Evolutionary conservation across 2,888 invertebrate genomes (phyloP).

Genomic region (Megastigmus dorsalis): DNA sequence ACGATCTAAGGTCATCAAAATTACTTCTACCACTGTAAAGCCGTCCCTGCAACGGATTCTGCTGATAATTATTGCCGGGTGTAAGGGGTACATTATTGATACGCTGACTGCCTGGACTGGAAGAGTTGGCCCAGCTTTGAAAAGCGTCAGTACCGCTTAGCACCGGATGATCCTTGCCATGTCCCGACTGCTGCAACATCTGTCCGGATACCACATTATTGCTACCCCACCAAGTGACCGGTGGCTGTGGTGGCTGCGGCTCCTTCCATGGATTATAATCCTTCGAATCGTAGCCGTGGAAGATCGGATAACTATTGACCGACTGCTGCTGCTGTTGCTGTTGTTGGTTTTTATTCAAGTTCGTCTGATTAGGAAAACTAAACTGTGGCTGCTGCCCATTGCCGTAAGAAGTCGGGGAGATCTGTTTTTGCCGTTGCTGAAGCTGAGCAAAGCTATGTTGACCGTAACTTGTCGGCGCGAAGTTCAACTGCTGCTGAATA

Average conservation of each 20-base stretch:
- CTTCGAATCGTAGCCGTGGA: slow-evolving; percentile 63
- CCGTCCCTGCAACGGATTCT: slow-evolving; percentile 59
- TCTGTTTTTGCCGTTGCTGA: slow-evolving; percentile 63
- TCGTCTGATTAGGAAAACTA: slow-evolving; percentile 60
- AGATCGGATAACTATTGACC: slow-evolving; percentile 62
- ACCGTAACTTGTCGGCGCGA: slow-evolving; percentile 57
- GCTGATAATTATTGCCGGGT: slow-evolving; percentile 63
- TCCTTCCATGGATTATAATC: slow-evolving; percentile 70
- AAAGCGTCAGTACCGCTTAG: slow-evolving; percentile 59
- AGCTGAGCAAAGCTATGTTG: slow-evolving; percentile 61
- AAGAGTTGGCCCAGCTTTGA: slow-evolving; percentile 65
- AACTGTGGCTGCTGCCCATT: slow-evolving; percentile 60
- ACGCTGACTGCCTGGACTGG: slow-evolving; percentile 56
- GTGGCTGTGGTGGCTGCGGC: slow-evolving; percentile 64
- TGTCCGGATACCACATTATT: slow-evolving; percentile 50
- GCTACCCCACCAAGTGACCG: slow-evolving; percentile 67
- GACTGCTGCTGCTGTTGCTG: slow-evolving; percentile 40
- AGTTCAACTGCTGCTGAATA: slow-evolving; percentile 36
- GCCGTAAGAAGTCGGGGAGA: slow-evolving; percentile 60
- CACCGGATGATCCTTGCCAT: slow-evolving; percentile 58
- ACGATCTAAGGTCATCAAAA: slow-evolving; percentile 63
- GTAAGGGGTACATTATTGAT: slow-evolving; percentile 60
- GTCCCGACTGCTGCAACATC: slow-evolving; percentile 54
- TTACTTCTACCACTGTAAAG: slow-evolving; percentile 61
- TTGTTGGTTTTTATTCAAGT: slow-evolving; percentile 57